phyloP scores from a whole-genome alignment of 2,797 vertebrate species.

The Smutsia gigantea region DNA sequence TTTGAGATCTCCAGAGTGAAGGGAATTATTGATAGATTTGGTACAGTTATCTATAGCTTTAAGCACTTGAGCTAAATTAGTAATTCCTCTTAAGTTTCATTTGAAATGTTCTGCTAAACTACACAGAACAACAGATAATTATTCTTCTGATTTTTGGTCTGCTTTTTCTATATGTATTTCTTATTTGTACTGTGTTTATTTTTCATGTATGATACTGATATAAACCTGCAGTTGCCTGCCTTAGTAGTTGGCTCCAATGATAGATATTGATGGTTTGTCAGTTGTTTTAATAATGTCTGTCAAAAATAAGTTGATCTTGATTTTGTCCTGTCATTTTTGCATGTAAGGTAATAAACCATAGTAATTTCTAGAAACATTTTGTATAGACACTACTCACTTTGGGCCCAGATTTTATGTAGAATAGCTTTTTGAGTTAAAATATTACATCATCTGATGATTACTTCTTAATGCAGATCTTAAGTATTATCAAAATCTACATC shows the following conservation, averaged over 20 bases:
- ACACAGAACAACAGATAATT: not conserved
- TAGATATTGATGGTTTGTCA: constrained; percentile 32
- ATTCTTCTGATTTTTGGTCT: not conserved
- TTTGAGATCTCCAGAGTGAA: constrained; percentile 25
- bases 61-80: constrained; percentile 34
- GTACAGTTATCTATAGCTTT: not conserved
- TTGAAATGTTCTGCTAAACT: constrained; percentile 30
- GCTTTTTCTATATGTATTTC: not conserved
- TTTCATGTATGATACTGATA: not conserved
- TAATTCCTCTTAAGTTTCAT: constrained; percentile 35
- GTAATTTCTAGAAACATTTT: constrained; percentile 10
- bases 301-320: constrained; percentile 19
- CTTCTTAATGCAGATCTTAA: not conserved
- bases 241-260: not conserved
- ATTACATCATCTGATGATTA: not conserved
- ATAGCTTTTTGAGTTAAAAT: not conserved
- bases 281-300: constrained; percentile 3
- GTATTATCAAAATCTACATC: not conserved
- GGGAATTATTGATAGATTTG: constrained; percentile 24
- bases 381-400: not conserved
- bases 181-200: constrained; percentile 7
- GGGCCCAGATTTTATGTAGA: not conserved
- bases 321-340: not conserved
- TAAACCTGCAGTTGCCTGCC: not conserved
- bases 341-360: not conserved